These are phyloP conservation scores for Neotragus moschatus DNA, from an alignment of 2,113 vertebrate genomes.

Conservation along the genomic window DNA sequence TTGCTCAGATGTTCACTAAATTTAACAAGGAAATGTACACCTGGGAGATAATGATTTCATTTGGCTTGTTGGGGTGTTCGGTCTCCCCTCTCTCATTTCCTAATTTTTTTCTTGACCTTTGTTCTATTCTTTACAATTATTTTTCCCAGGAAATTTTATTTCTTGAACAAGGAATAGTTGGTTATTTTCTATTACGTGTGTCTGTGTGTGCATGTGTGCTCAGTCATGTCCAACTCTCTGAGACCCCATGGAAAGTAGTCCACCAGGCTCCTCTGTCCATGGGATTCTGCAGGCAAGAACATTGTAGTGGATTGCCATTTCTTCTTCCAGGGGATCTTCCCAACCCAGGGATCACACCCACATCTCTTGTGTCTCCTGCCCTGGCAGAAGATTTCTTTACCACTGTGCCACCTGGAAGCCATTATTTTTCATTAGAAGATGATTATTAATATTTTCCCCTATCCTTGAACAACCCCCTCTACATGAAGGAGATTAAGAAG, in stretches of 20 bases:
- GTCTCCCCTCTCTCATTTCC: slow-evolving; percentile 24
- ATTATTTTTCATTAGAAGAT: slow-evolving; percentile 29
- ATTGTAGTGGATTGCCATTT: neutral
- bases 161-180: slow-evolving; percentile 39
- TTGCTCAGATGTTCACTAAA: slow-evolving; percentile 16
- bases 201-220: neutral
- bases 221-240: neutral
- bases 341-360: neutral
- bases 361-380: neutral
- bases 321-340: neutral
- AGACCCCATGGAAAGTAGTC: neutral
- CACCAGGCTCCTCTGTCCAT: neutral
- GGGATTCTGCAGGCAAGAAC: neutral
- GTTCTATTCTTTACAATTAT: neutral
- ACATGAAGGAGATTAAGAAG: neutral
- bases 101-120: slow-evolving; percentile 38
- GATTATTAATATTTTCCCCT: neutral
- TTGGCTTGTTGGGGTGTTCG: neutral
- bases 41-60: slow-evolving; percentile 34
- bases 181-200: neutral
- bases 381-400: neutral
- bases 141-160: slow-evolving; percentile 38
- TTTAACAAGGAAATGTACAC: slow-evolving; percentile 16
- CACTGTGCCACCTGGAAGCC: neutral
- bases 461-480: neutral